Conservation (phyloP, 2,888 invertebrate species). For the Monochamus alternatus region DNA sequence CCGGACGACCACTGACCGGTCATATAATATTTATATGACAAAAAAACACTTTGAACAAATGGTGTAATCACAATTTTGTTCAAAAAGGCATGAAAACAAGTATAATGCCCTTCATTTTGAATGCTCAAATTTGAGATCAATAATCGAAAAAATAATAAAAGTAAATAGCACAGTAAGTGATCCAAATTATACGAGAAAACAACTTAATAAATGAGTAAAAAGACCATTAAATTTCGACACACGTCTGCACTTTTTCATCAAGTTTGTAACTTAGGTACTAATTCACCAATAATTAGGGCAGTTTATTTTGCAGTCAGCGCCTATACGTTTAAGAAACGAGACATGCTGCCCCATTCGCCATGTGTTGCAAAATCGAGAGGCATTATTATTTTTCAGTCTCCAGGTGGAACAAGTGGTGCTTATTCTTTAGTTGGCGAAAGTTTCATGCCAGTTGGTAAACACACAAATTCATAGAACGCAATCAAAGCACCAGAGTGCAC, state of each 20-base stretch:
- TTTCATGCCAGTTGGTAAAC: slow-evolving; percentile 31
- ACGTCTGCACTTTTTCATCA: background rate
- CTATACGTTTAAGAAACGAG: slow-evolving; percentile 15
- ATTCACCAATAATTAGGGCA: slow-evolving; percentile 16
- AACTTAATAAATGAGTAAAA: background rate
- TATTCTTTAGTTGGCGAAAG: slow-evolving; percentile 16
- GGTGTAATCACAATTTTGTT: no score
- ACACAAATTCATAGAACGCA: background rate
- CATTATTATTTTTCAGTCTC: slow-evolving; percentile 32
- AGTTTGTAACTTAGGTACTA: slow-evolving; percentile 7
- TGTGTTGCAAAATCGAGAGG: slow-evolving; percentile 25
- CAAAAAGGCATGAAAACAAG: no score
- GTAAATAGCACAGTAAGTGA: no score
- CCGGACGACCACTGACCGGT: no score
- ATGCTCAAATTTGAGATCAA: no score
- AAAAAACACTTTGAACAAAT: no score
- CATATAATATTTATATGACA: no score
- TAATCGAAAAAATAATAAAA: no score
- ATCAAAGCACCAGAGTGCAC: slow-evolving; percentile 16
- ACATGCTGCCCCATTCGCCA: slow-evolving; percentile 17
- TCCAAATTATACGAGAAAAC: background rate
- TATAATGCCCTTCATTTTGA: no score
- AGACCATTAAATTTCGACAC: slow-evolving; percentile 1
- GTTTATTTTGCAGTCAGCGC: slow-evolving; percentile 12
- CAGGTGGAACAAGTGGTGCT: slow-evolving; percentile 24